Evolutionary conservation across 2,113 vertebrate genomes (phyloP).

Genomic region (Anhinga anhinga): DNA sequence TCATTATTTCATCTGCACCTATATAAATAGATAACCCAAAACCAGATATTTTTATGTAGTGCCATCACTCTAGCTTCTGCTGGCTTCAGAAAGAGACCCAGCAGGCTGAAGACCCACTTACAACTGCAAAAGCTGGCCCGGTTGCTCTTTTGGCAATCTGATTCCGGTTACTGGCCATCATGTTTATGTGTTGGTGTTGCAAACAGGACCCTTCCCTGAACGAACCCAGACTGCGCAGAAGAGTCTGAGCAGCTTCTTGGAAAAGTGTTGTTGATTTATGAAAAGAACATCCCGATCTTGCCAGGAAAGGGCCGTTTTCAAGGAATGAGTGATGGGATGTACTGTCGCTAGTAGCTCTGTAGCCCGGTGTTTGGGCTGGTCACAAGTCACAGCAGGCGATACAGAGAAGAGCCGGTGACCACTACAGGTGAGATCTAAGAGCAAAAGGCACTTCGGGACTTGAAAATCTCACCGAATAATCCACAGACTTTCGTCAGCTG

Average conservation of each 20-base stretch:
- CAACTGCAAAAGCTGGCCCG: neutral
- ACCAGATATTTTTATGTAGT: neutral
- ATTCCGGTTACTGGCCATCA: accelerated
- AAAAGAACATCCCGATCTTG: neutral
- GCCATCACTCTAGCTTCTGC: neutral
- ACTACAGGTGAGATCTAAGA: neutral
- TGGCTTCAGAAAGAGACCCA: neutral
- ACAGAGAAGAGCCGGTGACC: neutral
- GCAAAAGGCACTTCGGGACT: neutral
- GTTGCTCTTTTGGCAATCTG: neutral
- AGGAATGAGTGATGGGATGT: neutral
- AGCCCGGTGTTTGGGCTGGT: neutral
- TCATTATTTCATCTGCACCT: neutral
- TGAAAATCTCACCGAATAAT: neutral
- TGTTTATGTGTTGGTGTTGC: neutral
- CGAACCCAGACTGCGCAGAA: accelerated
- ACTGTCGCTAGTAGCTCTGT: neutral
- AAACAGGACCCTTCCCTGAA: neutral
- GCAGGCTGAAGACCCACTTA: neutral
- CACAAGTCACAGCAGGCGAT: accelerated
- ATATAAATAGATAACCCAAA: neutral
- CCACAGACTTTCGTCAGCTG: neutral
- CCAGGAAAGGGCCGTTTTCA: neutral
- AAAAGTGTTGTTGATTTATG: neutral
- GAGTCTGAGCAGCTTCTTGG: neutral